A percentile compares a stretch with the other conserved stretches of the same genome.
Conservation (phyloP, 1,140 invertebrate species). For the Drosophila tristis region DNA sequence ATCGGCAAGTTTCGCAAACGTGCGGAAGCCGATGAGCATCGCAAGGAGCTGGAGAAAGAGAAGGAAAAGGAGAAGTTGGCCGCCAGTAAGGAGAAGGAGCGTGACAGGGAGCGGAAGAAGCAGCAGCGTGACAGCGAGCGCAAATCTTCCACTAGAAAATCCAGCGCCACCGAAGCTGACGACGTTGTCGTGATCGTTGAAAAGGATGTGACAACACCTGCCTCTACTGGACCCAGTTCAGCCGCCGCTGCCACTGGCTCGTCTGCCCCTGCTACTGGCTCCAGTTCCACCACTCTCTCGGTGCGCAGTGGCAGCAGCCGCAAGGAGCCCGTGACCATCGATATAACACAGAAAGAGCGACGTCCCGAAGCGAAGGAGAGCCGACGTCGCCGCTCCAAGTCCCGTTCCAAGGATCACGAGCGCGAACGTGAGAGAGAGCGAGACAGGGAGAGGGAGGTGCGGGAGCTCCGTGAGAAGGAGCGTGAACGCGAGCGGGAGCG, state of each 20-base stretch:
- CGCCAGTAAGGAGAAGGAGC: constrained; percentile 82
- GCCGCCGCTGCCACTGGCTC: neutral
- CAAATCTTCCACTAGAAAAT: constrained; percentile 67
- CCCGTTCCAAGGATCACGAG: constrained; percentile 84
- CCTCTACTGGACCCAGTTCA: neutral
- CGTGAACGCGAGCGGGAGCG: constrained; percentile 85
- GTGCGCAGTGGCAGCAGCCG: constrained; percentile 40
- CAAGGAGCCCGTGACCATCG: constrained; percentile 50
- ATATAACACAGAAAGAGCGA: constrained; percentile 78
- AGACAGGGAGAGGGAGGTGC: constrained; percentile 69
- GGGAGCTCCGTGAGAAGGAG: constrained; percentile 85
- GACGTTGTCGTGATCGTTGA: constrained; percentile 51
- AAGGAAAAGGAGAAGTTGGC: constrained; percentile 85
- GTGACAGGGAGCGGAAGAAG: constrained; percentile 84
- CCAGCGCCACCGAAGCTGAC: constrained; percentile 16
- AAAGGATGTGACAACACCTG: constrained; percentile 18
- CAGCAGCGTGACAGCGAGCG: constrained; percentile 83
- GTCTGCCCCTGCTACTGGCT: neutral
- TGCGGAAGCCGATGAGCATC: constrained; percentile 82
- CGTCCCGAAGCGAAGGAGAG: constrained; percentile 51
- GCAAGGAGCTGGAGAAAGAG: constrained; percentile 86
- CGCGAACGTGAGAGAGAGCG: constrained; percentile 84
- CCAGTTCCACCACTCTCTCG: constrained; percentile 15
- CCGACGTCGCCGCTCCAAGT: constrained; percentile 76
- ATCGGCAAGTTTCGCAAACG: constrained; percentile 98